Conservation (phyloP, 1,140 invertebrate genomes). For the Delia radicum region DNA sequence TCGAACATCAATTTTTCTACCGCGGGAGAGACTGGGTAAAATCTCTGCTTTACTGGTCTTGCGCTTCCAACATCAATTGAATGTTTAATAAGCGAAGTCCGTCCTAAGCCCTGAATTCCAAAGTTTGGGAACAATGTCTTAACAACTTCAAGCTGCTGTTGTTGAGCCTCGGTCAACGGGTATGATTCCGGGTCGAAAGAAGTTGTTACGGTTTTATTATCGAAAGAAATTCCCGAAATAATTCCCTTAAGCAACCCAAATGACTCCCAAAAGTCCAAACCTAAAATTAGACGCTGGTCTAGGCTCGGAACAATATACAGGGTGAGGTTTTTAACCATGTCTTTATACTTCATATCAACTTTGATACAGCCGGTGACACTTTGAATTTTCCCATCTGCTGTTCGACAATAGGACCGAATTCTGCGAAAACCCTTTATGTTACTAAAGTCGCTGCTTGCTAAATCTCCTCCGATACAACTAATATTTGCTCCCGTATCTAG, state of each 20-base stretch:
- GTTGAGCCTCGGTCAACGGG: background rate
- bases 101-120: conserved; percentile 4
- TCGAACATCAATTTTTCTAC: conserved; percentile 26
- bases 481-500: background rate
- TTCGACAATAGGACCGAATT: background rate
- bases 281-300: background rate
- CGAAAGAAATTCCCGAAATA: background rate
- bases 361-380: background rate
- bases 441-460: background rate
- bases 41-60: conserved; percentile 28
- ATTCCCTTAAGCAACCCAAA: background rate
- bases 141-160: background rate
- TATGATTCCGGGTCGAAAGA: background rate
- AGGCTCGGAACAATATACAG: conserved; percentile 2
- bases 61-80: conserved; percentile 20
- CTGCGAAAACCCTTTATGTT: background rate
- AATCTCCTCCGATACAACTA: background rate
- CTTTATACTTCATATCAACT: background rate
- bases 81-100: background rate
- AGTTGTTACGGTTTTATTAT: no score
- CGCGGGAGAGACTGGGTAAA: conserved; percentile 37
- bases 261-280: conserved; percentile 12
- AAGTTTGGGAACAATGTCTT: conserved; percentile 9
- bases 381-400: conserved; percentile 6
- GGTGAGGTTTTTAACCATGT: background rate